These are phyloP conservation scores for Trichogramma evanescens DNA, from an alignment of 2,888 invertebrate species.

Conservation along the genomic window DNA sequence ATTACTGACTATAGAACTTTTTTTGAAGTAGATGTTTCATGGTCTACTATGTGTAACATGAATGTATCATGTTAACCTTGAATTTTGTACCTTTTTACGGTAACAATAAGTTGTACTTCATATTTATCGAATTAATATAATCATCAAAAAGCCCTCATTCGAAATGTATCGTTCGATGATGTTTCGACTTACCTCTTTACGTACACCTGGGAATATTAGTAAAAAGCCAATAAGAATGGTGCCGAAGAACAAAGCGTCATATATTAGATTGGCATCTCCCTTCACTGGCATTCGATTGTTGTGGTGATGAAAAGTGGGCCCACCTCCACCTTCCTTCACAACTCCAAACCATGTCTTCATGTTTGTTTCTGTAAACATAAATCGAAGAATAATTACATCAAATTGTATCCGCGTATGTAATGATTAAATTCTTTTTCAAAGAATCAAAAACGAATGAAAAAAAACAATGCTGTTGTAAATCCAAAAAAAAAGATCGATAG, in stretches of 20 bases:
- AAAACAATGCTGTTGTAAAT: no score
- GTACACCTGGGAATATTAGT: conserved; percentile 90
- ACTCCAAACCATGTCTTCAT: conserved; percentile 89
- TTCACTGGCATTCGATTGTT: conserved; percentile 93
- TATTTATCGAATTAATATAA: background rate
- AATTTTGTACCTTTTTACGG: no score
- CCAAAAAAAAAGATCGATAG: no score
- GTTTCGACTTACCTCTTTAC: conserved; percentile 69
- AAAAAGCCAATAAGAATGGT: conserved; percentile 91
- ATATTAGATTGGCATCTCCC: conserved; percentile 82
- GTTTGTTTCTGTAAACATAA: conserved; percentile 39
- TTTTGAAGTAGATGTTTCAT: no score
- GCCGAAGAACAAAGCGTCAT: conserved; percentile 77
- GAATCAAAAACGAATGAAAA: no score
- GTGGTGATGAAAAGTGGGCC: conserved; percentile 91
- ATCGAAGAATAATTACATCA: background rate
- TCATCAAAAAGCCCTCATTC: no score
- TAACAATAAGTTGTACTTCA: background rate
- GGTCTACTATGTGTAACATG: no score
- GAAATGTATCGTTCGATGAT: background rate
- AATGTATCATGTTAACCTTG: no score
- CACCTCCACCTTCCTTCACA: conserved; percentile 60
- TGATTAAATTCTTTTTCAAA: no score
- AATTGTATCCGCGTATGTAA: background rate
- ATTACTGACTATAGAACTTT: no score